Percentiles rank a stretch among this genome's conserved stretches.
Evolutionary conservation across 2,797 vertebrate genomes (phyloP).

Genomic region (Intellagama lesueurii): DNA sequence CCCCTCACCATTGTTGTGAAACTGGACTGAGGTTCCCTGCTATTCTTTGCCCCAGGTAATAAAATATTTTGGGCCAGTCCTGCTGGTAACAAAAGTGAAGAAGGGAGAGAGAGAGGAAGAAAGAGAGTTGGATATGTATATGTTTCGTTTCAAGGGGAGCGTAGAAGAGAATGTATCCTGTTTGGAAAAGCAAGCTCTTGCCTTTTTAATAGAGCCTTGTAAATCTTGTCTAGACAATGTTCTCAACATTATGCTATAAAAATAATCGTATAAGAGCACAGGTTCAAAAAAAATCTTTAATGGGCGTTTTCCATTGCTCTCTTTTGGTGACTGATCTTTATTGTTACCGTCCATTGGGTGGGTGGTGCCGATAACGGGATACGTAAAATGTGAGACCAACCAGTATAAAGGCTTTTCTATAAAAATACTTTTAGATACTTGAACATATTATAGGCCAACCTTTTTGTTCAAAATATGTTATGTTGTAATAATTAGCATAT

Average conservation of each 20-base stretch:
- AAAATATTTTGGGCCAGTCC: no score
- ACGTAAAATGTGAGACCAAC: conserved; percentile 26
- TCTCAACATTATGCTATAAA: conserved; percentile 18
- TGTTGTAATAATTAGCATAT: neutral
- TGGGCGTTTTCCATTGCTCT: neutral
- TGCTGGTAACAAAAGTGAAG: no score
- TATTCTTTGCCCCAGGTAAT: no score
- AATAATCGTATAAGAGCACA: conserved; percentile 10
- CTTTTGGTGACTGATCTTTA: conserved; percentile 4
- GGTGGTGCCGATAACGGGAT: neutral
- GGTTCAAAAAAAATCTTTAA: neutral
- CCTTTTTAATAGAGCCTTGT: conserved; percentile 16
- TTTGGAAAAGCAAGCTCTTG: neutral
- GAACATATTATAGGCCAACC: neutral
- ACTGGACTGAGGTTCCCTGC: no score
- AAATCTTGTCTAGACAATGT: conserved; percentile 39
- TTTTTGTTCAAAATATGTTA: conserved; percentile 18
- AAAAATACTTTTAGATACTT: neutral
- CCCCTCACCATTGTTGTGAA: no score
- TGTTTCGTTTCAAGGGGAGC: neutral
- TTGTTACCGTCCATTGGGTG: neutral
- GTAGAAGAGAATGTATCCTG: neutral
- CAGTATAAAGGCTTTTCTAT: neutral
- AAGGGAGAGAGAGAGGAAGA: no score
- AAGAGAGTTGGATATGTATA: no score